Base-by-base conservation (phyloP, 2,888 invertebrate species). In the Pachliopta kotzebuea region DNA sequence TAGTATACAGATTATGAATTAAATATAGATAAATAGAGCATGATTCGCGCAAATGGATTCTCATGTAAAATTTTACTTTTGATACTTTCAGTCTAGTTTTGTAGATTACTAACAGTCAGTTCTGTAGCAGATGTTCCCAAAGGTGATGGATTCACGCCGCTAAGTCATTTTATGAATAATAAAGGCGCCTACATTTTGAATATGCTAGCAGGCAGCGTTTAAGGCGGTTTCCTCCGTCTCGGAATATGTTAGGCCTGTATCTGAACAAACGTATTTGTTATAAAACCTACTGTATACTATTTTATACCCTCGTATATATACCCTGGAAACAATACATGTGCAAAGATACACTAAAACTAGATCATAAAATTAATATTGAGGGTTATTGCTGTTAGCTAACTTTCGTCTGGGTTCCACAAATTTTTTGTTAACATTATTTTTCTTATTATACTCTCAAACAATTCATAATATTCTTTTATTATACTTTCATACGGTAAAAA, bases 161-260 rank as follows among this genome's bases (percentile, higher is more conserved):
- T 52, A 52, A 21, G 21, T 52, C 50, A 52, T 52, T n/a, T 52
- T 21, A 59, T 23, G 31, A 31, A 21, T 59, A 59, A 52, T 29
- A 21, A 17, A 59, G 29, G 29, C n/a, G 59, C 23, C 23, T 23
- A 20, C 50, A 52, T 52, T 52, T 52, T 52, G 21, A 52, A 52
- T 52, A 21, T 21, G 21, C 23, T 14, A 52, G 50, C 11, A 52
- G 50, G 50, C 4, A 21, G 50, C 50, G 50, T 52, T 52, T 20
- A 23, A 52, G 20, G n/a, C 20, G 50, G 21, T 52, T 11, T 52
- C 11, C 50, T 14, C 7, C 49, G 50, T 52, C 50, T 52, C n/a
- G 21, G 23, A 52, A 21, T 21, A 52, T 14, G 21, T 52, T 6
- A 9, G 9, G 50, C 50, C 8, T 21, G 21, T 52, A 45, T 7